Percentiles rank a stretch among this genome's conserved stretches.
phyloP scores from a whole-genome alignment of 2,888 invertebrate genomes.

The Phortica okadai region DNA sequence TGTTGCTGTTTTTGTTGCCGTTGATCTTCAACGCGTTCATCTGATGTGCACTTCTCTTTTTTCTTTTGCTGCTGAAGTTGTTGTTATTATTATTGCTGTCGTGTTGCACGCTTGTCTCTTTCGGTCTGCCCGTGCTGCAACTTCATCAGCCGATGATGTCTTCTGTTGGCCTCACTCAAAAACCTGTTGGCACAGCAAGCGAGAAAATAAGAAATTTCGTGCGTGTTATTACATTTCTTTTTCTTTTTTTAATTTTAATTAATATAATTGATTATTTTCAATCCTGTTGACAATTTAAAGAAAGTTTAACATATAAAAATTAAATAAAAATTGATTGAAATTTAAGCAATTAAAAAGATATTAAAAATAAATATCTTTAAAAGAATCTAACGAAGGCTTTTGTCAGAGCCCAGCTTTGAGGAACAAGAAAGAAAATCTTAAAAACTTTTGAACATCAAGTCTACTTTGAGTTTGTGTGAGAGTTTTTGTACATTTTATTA shows the following conservation, averaged over 20 bases:
- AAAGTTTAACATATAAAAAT: no score
- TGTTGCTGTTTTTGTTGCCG: conserved; percentile 12
- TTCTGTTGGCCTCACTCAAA: no score
- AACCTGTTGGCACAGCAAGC: neutral
- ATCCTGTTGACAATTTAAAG: neutral
- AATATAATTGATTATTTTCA: neutral
- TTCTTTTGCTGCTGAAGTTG: neutral
- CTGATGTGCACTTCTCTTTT: neutral
- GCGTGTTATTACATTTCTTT: neutral
- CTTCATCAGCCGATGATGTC: neutral
- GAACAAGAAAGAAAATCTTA: no score
- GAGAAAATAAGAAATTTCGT: neutral
- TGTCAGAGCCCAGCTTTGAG: no score
- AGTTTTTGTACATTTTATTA: conserved; percentile 10
- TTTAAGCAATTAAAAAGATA: no score
- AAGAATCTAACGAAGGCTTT: no score
- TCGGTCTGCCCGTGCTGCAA: neutral
- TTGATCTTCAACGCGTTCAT: conserved; percentile 20
- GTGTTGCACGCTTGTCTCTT: neutral
- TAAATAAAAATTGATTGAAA: no score
- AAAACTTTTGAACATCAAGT: no score
- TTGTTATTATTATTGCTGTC: conserved; percentile 11
- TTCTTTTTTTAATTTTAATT: neutral
- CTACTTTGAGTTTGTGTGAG: neutral
- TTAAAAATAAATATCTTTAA: no score